These are phyloP conservation scores for Parotocinclus haroldoi DNA, from an alignment of 2,797 vertebrate species.

Conservation along the genomic window DNA sequence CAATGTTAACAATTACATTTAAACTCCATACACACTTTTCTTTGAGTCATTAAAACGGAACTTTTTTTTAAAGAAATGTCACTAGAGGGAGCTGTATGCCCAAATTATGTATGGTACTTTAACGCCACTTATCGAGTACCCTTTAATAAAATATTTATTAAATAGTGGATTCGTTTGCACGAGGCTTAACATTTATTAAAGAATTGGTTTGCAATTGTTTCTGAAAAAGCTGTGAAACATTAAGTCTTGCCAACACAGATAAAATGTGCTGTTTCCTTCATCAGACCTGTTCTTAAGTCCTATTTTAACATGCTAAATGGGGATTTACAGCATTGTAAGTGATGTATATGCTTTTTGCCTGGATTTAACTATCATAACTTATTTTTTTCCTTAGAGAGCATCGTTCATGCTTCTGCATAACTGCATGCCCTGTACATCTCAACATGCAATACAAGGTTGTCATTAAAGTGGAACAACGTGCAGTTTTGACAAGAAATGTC, in stretches of 20 bases:
- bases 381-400: no score
- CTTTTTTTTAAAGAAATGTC: background rate
- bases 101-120: background rate
- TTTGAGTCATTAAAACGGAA: background rate
- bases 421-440: no score
- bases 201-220: no score
- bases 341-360: conserved; percentile 4
- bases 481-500: no score
- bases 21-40: background rate
- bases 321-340: conserved; percentile 15
- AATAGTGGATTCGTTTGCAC: background rate
- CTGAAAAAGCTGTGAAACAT: no score
- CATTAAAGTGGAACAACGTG: no score
- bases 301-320: background rate
- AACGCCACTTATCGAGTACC: no score
- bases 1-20: no score
- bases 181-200: background rate
- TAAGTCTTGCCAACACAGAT: no score
- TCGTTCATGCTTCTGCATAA: no score
- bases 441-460: no score
- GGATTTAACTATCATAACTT: conserved; percentile 11
- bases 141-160: background rate
- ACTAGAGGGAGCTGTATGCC: conserved; percentile 25
- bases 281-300: no score
- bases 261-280: background rate